Percentiles rank a stretch among this genome's conserved stretches.
Evolutionary conservation across 1,140 invertebrate species (phyloP).

Genomic region (Drepana arcuata): DNA sequence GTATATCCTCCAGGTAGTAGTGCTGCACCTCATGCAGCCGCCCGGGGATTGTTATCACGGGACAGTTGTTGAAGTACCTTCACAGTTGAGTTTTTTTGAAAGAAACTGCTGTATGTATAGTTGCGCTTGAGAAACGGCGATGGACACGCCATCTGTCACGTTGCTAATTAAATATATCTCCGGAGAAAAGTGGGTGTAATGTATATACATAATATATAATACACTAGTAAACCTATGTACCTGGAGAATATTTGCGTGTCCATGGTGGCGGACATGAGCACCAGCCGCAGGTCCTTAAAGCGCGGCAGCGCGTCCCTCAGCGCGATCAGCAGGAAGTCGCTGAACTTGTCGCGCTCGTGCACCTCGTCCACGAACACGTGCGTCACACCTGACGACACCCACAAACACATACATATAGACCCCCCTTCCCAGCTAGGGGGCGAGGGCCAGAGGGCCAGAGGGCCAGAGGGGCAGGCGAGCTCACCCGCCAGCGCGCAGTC

Average conservation of each 20-base stretch:
- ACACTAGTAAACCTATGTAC: conserved; percentile 6
- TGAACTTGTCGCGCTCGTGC: conserved; percentile 93
- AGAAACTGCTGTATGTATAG: no score
- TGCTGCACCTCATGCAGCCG: conserved; percentile 84
- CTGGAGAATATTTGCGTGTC: conserved; percentile 85
- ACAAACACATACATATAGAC: not conserved
- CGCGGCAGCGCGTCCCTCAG: conserved; percentile 83
- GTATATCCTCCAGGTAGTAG: conserved; percentile 88
- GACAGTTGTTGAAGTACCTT: conserved; percentile 83
- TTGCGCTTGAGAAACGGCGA: no score
- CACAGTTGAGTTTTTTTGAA: no score
- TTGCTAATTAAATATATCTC: no score
- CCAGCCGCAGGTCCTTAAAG: conserved; percentile 82
- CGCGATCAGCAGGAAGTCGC: conserved; percentile 93
- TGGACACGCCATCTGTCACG: no score
- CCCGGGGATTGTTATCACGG: conserved; percentile 86
- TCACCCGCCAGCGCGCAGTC: conserved; percentile 73
- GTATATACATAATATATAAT: no score
- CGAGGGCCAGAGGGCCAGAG: no score
- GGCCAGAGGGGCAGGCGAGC: no score
- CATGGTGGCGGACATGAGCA: conserved; percentile 97
- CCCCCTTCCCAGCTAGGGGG: no score
- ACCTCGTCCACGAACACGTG: conserved; percentile 95
- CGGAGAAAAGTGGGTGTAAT: no score
- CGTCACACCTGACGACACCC: conserved; percentile 74